Evolutionary conservation across 2,797 vertebrate species (phyloP), one percentile per base, ranked within the genome.

Genomic region (Tenualosa ilisha): DNA sequence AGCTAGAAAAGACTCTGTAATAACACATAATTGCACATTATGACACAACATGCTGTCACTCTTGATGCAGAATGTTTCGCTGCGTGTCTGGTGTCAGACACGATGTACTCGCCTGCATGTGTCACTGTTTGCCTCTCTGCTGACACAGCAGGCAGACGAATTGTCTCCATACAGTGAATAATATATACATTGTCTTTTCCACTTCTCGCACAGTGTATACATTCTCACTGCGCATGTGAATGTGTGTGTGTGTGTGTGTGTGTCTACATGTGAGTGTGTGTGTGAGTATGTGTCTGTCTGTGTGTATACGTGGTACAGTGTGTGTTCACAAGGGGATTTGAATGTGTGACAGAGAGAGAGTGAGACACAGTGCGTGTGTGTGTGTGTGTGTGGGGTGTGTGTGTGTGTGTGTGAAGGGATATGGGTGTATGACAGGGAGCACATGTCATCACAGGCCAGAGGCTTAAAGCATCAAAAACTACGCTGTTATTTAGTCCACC

Each of bases 191-290:
- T n/a, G n/a, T n/a, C n/a, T n/a, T n/a, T n/a, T n/a, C n/a, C n/a
- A n/a, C n/a, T n/a, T n/a, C n/a, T n/a, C n/a, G n/a, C n/a, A n/a
- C n/a, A n/a, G n/a, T n/a, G n/a, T n/a, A n/a, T n/a, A n/a, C n/a
- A n/a, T n/a, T n/a, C n/a, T n/a, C n/a, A n/a, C 6, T 68, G 63
- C 2, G 24, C 12, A 12, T 31, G 61, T 65, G 61, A 4, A 15
- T 65, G 61, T 65, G 61, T 65, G 61, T 65, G 61, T 65, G 61
- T 26, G 61, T 26, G 61, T 65, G 61, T 63, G 61, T 65, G 61
- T 65, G 61, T 65, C 46, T 46, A 7, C 7, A 22, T 22, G 61
- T 8, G 26, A 26, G 63, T 68, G 2, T 68, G 17, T 61, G n/a
- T 61, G 59, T 61, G 59, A 15, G 20, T 68, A 24, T 68, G 63